Evolutionary conservation across 2,113 vertebrate species (phyloP), one percentile per base, ranked within the genome.

Genomic region (Casuarius casuarius): DNA sequence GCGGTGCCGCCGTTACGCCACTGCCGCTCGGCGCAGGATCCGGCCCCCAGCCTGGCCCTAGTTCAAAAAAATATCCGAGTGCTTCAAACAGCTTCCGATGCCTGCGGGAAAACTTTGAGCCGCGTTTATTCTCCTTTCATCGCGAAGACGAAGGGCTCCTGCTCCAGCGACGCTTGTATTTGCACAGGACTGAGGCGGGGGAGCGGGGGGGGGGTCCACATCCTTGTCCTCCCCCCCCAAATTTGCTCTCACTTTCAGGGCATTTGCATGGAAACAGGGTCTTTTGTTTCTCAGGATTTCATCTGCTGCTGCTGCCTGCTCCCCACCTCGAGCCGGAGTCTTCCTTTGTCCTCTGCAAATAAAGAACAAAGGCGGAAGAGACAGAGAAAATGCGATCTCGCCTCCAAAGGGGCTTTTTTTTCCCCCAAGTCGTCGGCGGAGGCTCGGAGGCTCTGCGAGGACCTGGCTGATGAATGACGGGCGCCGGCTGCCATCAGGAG

Each of bases 61-160:
- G 90, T 95, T 94, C 51, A 73, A 93, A 80, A 85, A 68, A 61
- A 29, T 59, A 18, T 92, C 79, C 46, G 48, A 65, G 70, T 38
- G 86, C 90, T 95, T 68, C 94, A 77, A 87, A 83, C 26, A 0
- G 66, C 73, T 84, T 80, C 92, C 3, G 0, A 12, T 8, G 93
- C 96, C 96, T 77, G 76, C 5, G 52, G 97, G 87, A 51, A 71
- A 96, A 95, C 96, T 97, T 92, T 91, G 92, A 95, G 90, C 73
- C 7, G 3, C 9, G 0, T 62, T 92, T n/a, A 12, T 89, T 61
- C 77, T 52, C 52, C 86, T 68, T 87, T 77, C 65, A 85, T 75
- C 87, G 16, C 20, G 12, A 25, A 18, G 73, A 52, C 49, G 68
- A 56, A 42, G 48, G 65, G 65, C 25, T 88, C 73, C 78, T 11